Conservation (phyloP, 2,113 vertebrate species). For the Sialia sialis region DNA sequence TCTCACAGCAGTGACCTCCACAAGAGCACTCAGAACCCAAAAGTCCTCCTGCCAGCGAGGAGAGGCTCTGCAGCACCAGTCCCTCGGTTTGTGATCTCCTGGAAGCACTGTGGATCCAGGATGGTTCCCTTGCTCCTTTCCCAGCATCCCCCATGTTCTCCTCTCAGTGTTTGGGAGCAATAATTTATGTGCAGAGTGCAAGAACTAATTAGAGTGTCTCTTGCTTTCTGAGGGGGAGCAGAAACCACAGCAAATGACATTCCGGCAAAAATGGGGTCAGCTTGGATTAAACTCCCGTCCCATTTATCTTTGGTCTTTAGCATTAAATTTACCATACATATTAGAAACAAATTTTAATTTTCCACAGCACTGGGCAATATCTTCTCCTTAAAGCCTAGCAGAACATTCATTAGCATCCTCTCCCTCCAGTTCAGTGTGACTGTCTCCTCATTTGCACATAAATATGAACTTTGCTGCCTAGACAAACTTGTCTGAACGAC, state of each 20-base stretch:
- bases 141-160: background rate
- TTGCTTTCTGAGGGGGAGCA: constrained; percentile 1
- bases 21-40: background rate
- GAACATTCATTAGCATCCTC: constrained; percentile 54
- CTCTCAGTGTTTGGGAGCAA: background rate
- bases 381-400: constrained; percentile 58
- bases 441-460: constrained; percentile 58
- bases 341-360: constrained; percentile 70
- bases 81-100: accelerated
- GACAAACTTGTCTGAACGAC: background rate
- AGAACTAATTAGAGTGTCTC: constrained; percentile 36
- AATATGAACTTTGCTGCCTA: constrained; percentile 47
- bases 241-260: constrained; percentile 34
- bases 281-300: constrained; percentile 10
- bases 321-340: constrained; percentile 62
- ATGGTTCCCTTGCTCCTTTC: background rate
- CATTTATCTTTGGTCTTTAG: constrained; percentile 62
- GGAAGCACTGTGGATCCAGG: background rate
- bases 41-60: background rate
- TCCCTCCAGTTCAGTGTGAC: constrained; percentile 16
- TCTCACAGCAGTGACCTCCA: background rate
- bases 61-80: background rate
- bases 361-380: constrained; percentile 69
- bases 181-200: constrained; percentile 13
- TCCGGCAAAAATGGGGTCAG: constrained; percentile 46